Percentiles rank a stretch among this genome's conserved stretches.
phyloP scores from a whole-genome alignment of 2,888 invertebrate species.

The Lumbricus terrestris region DNA sequence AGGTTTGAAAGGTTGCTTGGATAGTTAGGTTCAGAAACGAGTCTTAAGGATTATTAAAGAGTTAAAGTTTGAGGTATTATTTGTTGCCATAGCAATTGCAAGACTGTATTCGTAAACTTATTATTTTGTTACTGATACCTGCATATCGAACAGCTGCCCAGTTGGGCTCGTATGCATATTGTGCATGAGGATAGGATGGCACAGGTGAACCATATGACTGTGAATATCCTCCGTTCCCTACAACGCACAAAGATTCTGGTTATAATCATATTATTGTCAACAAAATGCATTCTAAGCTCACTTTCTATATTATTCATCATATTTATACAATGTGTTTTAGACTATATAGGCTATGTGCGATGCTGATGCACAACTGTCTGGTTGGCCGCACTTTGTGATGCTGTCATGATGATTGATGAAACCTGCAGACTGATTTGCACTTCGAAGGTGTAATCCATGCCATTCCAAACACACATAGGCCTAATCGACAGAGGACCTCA shows the following conservation, averaged over 20 bases:
- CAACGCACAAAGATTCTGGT: not conserved
- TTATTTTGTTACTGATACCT: not conserved
- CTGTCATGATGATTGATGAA: too few relatives aligned
- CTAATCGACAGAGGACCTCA: too few relatives aligned
- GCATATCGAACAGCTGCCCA: slow-evolving; percentile 30
- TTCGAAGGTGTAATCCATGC: not conserved
- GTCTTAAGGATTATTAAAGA: too few relatives aligned
- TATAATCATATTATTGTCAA: not conserved
- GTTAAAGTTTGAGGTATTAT: too few relatives aligned
- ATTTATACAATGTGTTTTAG: not conserved
- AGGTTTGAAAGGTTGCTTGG: too few relatives aligned
- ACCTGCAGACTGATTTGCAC: not conserved
- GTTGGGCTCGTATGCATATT: slow-evolving; percentile 26
- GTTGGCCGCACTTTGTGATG: too few relatives aligned
- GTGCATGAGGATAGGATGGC: not conserved
- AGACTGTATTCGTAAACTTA: not conserved
- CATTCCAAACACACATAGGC: too few relatives aligned
- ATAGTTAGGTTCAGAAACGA: too few relatives aligned
- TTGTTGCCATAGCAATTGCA: not conserved
- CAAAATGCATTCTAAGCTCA: not conserved
- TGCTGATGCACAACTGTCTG: too few relatives aligned
- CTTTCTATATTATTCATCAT: not conserved
- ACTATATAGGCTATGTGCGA: too few relatives aligned
- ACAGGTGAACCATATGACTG: slow-evolving; percentile 21
- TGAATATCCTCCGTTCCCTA: slow-evolving; percentile 25